Conservation (phyloP, 2,888 invertebrate genomes). For the Patella ulyssiponensis region DNA sequence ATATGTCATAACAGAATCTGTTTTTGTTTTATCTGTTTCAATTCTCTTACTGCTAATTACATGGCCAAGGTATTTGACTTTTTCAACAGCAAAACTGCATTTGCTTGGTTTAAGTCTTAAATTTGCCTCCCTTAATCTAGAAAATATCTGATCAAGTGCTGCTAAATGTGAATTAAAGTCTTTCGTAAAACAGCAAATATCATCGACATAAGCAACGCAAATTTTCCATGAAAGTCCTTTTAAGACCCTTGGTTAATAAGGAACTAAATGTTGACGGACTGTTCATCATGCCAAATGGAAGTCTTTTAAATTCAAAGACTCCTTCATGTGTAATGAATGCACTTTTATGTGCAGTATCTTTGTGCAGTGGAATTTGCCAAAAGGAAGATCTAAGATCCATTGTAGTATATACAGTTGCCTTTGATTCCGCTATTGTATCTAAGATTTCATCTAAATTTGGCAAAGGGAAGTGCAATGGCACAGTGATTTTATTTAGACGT, state of each 20-base stretch:
- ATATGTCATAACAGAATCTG: neutral
- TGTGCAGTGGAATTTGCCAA: too few relatives aligned
- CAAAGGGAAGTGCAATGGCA: too few relatives aligned
- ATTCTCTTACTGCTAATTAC: neutral
- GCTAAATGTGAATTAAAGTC: neutral
- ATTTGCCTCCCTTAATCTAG: neutral
- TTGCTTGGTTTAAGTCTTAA: neutral
- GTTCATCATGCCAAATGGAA: constrained; percentile 2
- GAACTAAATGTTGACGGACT: neutral
- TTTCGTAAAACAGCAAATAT: neutral
- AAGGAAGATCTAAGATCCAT: too few relatives aligned
- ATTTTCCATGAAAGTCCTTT: neutral
- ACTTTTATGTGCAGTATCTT: too few relatives aligned
- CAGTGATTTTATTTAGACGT: too few relatives aligned
- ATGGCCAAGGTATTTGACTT: neutral
- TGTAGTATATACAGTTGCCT: too few relatives aligned
- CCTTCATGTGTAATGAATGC: too few relatives aligned
- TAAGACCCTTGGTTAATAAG: neutral
- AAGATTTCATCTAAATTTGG: too few relatives aligned
- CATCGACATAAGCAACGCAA: neutral
- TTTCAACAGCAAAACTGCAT: neutral
- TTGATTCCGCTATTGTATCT: too few relatives aligned
- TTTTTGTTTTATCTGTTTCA: neutral
- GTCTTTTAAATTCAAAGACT: too few relatives aligned
- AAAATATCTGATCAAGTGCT: neutral